Percentiles rank a stretch among this genome's conserved stretches.
These are phyloP conservation scores for Siniperca obscura DNA, from an alignment of 2,797 vertebrate species.

Conservation along the genomic window DNA sequence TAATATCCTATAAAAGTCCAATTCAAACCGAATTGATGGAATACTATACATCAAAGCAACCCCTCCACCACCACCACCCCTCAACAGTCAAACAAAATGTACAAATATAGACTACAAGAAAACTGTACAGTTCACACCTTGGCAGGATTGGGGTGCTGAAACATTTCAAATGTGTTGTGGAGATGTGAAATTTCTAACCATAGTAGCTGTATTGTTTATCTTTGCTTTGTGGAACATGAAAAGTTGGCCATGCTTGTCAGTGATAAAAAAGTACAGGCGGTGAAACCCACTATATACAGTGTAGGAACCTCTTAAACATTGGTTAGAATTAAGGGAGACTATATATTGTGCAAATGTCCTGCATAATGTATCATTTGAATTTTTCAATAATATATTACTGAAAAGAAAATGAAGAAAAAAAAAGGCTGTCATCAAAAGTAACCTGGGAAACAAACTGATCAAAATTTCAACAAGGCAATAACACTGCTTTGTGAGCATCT, in stretches of 20 bases:
- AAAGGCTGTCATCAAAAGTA: slow-evolving; percentile 53
- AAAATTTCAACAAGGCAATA: slow-evolving; percentile 70
- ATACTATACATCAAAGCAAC: slow-evolving; percentile 85
- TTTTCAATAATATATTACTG: slow-evolving; percentile 60
- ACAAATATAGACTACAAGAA: slow-evolving; percentile 84
- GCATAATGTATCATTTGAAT: slow-evolving; percentile 69
- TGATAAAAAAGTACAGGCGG: slow-evolving; percentile 58
- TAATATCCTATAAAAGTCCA: slow-evolving; percentile 90
- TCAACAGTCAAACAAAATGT: slow-evolving; percentile 77
- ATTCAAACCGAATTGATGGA: slow-evolving; percentile 92
- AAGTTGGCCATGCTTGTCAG: slow-evolving; percentile 75
- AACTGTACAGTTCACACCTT: slow-evolving; percentile 90
- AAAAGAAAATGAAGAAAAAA: slow-evolving; percentile 40
- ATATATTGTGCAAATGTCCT: slow-evolving; percentile 79
- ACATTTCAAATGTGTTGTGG: slow-evolving; percentile 71
- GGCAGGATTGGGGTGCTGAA: slow-evolving; percentile 81
- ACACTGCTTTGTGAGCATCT: slow-evolving; percentile 66
- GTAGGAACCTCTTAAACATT: slow-evolving; percentile 55
- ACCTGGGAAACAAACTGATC: slow-evolving; percentile 56
- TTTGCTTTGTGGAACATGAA: slow-evolving; percentile 68
- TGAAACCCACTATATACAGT: slow-evolving; percentile 69
- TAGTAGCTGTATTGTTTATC: slow-evolving; percentile 53
- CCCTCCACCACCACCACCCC: slow-evolving; percentile 33
- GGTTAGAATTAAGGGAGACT: slow-evolving; percentile 58
- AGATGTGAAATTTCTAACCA: slow-evolving; percentile 59